Base-by-base conservation (phyloP, 2,888 invertebrate species). In the Cybosia mesomella region DNA sequence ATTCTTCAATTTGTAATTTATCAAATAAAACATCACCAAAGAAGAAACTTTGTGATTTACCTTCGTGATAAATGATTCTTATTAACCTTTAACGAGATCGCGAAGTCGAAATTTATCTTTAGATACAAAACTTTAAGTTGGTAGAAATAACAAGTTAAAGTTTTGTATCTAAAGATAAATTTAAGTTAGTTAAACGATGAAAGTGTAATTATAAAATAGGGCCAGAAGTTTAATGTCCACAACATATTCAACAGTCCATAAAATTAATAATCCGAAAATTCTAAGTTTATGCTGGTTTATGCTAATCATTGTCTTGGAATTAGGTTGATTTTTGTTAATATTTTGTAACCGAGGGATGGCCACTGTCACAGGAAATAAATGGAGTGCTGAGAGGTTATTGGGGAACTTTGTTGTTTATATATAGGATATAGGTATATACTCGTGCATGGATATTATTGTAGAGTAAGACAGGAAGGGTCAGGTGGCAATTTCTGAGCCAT, bases 1-100 rank as follows among this genome's bases (percentile, higher is more conserved):
- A 64, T 66, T 73, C 60, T 60, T 49, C 60, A 74, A 73, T 68
- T 70, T 58, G 58, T 69, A 68, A 64, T 73, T 70, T 67, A 70
- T 71, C 76, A 64, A 73, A 73, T 68, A 61, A 68, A 75, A 75
- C 64, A 75, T 53, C 60, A 72, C 39, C 64, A 74, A 71, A 78
- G 68, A 74, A 64, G 55, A 66, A 76, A 81, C 66, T 76, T 80
- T 13, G 71, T 62, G 76, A 80, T 78, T 72, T 65, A 76, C 73
- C 71, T 75, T 71, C 67, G 64, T 82, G 72, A 81, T 79, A 79
- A 80, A 80, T 81, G 72, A 68, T 70, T 75, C 69, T 75, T 80
- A 78, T 73, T 73, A 81, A 77, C 72, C 79, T 74, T 70, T 70
- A 74, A 67, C 71, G 68, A 70, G 67, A 74, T 72, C 49, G 62